A percentile compares a stretch with the other conserved stretches of the same genome.
Evolutionary conservation across 2,888 invertebrate genomes (phyloP).

Genomic region (Carterocephalus palaemon): DNA sequence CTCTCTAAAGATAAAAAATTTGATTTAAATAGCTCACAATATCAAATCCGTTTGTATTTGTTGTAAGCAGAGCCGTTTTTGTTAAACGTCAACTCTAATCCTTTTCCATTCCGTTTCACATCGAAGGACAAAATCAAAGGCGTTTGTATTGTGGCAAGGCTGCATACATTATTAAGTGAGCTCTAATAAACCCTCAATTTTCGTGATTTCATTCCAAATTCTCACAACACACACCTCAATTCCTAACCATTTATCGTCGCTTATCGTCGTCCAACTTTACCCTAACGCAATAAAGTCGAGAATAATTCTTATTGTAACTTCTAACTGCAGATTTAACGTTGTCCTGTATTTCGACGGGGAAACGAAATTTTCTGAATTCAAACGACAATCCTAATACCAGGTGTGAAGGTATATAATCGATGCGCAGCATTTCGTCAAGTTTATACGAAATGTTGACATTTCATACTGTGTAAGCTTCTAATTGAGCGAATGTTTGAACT

Average conservation of each 20-base stretch:
- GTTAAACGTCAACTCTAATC: constrained; percentile 8
- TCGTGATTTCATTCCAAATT: constrained; percentile 19
- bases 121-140: constrained; percentile 54
- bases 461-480: constrained; percentile 43
- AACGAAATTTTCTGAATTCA: constrained; percentile 9
- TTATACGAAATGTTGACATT: constrained; percentile 51
- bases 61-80: too few species aligned
- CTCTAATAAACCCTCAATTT: constrained; percentile 48
- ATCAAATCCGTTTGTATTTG: too few species aligned
- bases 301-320: constrained; percentile 6
- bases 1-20: too few species aligned
- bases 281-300: constrained; percentile 16
- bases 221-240: constrained; percentile 29
- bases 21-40: too few species aligned
- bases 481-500: constrained; percentile 44
- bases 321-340: constrained; percentile 2
- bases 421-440: constrained; percentile 37
- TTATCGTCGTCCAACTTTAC: constrained; percentile 4
- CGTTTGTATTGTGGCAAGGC: constrained; percentile 49
- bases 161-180: constrained; percentile 58
- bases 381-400: constrained; percentile 5
- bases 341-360: constrained; percentile 13
- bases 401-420: constrained; percentile 13
- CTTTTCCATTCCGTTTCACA: constrained; percentile 32
- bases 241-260: neutral